Percentiles rank a stretch among this genome's conserved stretches.
phyloP scores from a whole-genome alignment of 92 coral and sea anemone species.

The Zoanthus solanderi region DNA sequence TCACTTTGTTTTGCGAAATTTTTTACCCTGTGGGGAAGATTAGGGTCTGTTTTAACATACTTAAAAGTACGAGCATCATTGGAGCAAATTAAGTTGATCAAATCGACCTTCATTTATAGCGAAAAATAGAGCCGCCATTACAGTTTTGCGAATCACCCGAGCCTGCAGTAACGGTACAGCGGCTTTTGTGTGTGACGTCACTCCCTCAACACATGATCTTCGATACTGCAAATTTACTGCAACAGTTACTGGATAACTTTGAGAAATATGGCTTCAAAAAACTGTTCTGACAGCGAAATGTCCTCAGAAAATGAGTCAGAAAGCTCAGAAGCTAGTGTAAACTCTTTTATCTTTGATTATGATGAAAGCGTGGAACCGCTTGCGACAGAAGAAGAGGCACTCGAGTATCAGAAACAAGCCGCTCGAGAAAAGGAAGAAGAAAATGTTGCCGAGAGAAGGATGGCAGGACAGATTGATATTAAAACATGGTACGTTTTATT shows the following conservation, averaged over 20 bases:
- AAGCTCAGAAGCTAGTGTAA: neutral
- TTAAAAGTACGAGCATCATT: neutral
- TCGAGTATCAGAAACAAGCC: neutral
- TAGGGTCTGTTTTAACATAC: neutral
- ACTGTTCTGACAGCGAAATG: neutral
- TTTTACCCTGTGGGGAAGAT: neutral
- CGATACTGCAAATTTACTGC: neutral
- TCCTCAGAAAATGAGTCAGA: conserved; percentile 5
- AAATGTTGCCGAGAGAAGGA: conserved; percentile 3
- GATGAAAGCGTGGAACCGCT: conserved; percentile 29
- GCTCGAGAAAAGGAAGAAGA: conserved; percentile 15
- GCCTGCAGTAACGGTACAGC: neutral
- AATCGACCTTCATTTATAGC: neutral
- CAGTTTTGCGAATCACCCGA: conserved; percentile 18
- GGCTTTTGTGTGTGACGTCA: neutral
- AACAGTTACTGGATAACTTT: neutral
- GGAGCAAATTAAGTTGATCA: neutral
- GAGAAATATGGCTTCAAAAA: neutral
- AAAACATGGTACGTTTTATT: conserved; percentile 19
- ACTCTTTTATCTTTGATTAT: neutral
- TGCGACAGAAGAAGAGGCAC: conserved; percentile 31
- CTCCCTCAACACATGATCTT: neutral
- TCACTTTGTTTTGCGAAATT: no score
- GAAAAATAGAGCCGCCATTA: conserved; percentile 4
- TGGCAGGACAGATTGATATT: conserved; percentile 6